Evolutionary conservation across 2,797 vertebrate genomes (phyloP), one percentile per base, ranked within the genome.

Genomic region (Psittacula derbiana): DNA sequence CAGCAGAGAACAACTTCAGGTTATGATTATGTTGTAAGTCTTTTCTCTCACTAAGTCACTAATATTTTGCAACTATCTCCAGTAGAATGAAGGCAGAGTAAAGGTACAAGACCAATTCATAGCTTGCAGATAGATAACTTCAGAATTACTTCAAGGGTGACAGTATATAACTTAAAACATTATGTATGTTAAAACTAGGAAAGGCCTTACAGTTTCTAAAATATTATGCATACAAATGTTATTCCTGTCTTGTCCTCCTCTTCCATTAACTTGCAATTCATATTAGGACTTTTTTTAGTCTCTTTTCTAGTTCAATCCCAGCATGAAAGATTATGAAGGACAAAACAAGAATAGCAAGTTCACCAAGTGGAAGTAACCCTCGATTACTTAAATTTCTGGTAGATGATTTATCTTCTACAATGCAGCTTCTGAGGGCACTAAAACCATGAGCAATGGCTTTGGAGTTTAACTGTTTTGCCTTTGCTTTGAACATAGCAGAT

Each of bases 361-460:
- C 33, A 67, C 41, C 44, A 61, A 85, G 21, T 70, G 62, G 88
- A 88, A 80, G 58, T 61, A 64, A 67, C 47, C 84, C 50, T 80
- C 79, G 53, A 94, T 90, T 80, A 64, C 60, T 94, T 94, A 66
- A 41, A 61, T 94, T 93, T 92, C 76, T 85, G 71, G 53, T 86
- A 50, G 61, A 86, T 95, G 52, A 85, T 93, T 96, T 95, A 81
- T 90, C 55, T 90, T 75, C 93, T 93, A 76, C 83, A 90, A 60
- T 38, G 80, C 23, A 92, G 43, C 86, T 82, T 88, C 0, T 3
- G 65, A 88, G 87, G 67, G n/a, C 40, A 75, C 38, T 75, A 73
- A 92, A 95, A 60, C 8, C 57, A 86, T 0, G 4, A 93, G 62
- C 69, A 65, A 52, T 76, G 78, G 30, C 67, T 90, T 87, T 79